Percentiles rank a stretch among this genome's conserved stretches.
phyloP scores from a whole-genome alignment of 2,797 vertebrate genomes.

The Danio kyathit region DNA sequence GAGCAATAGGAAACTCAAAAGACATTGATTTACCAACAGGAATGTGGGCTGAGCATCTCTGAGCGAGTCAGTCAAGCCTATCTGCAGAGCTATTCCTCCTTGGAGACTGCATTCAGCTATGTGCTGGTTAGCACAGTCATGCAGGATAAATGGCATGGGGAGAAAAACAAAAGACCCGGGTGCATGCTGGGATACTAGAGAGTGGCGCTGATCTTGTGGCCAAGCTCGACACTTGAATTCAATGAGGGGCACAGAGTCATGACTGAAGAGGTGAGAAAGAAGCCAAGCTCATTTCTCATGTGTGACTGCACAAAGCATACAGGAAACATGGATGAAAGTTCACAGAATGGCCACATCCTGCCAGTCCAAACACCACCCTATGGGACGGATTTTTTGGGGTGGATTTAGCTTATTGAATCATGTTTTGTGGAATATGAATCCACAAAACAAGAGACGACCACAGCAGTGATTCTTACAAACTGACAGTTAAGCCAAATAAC shows the following conservation, averaged over 20 bases:
- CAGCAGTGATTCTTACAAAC: neutral
- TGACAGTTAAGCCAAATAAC: neutral
- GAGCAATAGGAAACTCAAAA: neutral
- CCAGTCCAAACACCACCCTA: conserved; percentile 10
- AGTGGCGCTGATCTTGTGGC: conserved; percentile 12
- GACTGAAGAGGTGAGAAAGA: conserved; percentile 26
- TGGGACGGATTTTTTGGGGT: conserved; percentile 23
- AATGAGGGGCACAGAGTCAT: conserved; percentile 17
- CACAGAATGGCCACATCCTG: conserved; percentile 55
- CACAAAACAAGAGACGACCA: neutral
- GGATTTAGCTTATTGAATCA: conserved; percentile 26
- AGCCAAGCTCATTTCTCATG: conserved; percentile 42
- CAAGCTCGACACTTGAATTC: conserved; percentile 11
- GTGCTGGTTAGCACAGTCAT: conserved; percentile 39
- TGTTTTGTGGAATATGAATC: no score
- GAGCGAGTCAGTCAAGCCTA: conserved; percentile 35
- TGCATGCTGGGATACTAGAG: conserved; percentile 43
- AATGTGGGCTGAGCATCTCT: conserved; percentile 45
- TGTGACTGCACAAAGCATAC: conserved; percentile 40
- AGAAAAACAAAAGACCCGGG: conserved; percentile 29
- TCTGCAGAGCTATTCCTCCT: conserved; percentile 40
- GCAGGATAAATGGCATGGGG: conserved; percentile 33
- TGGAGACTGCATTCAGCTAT: conserved; percentile 50
- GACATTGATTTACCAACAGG: conserved; percentile 29
- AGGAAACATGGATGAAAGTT: conserved; percentile 59